A percentile compares a stretch with the other conserved stretches of the same genome.
phyloP scores from a whole-genome alignment of 2,888 invertebrate genomes.

The Disparrhopalites patrizii region DNA sequence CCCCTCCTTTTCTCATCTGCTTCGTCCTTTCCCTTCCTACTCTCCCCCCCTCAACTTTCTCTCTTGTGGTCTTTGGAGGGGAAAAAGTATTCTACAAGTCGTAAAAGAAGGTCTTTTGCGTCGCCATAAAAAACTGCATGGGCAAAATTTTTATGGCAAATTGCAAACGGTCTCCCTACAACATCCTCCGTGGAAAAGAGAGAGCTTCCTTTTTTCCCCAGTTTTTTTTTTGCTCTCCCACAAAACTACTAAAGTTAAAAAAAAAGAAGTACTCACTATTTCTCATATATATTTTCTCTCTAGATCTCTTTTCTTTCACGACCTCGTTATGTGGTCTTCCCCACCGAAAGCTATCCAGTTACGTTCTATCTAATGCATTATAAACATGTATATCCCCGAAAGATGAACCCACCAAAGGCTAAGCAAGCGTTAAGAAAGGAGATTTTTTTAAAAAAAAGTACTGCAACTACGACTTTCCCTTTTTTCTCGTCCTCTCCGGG shows the following conservation, averaged over 20 bases:
- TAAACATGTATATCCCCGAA: too few species aligned
- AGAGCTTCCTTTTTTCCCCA: too few species aligned
- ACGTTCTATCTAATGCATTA: too few species aligned
- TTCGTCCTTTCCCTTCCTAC: slow-evolving; percentile 9
- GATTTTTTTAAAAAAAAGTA: too few species aligned
- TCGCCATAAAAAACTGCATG: slow-evolving; percentile 36
- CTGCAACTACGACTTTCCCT: too few species aligned
- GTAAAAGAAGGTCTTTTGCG: slow-evolving; percentile 36
- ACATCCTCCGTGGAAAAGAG: too few species aligned
- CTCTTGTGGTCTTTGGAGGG: too few species aligned
- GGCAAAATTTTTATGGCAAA: slow-evolving; percentile 41
- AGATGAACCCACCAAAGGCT: too few species aligned
- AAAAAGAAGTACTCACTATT: neutral
- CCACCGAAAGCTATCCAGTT: too few species aligned
- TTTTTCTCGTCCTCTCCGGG: too few species aligned
- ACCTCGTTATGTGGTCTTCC: slow-evolving; percentile 5
- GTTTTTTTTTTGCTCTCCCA: slow-evolving; percentile 1
- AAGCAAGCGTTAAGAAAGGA: too few species aligned
- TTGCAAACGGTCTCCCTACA: slow-evolving; percentile 21
- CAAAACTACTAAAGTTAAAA: neutral
- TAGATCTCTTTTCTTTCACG: neutral
- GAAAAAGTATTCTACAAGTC: slow-evolving; percentile 25
- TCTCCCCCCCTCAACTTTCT: neutral
- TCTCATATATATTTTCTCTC: neutral
- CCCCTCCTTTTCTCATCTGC: slow-evolving; percentile 2